phyloP scores from a whole-genome alignment of 2,113 vertebrate species.

The Murina feae region DNA sequence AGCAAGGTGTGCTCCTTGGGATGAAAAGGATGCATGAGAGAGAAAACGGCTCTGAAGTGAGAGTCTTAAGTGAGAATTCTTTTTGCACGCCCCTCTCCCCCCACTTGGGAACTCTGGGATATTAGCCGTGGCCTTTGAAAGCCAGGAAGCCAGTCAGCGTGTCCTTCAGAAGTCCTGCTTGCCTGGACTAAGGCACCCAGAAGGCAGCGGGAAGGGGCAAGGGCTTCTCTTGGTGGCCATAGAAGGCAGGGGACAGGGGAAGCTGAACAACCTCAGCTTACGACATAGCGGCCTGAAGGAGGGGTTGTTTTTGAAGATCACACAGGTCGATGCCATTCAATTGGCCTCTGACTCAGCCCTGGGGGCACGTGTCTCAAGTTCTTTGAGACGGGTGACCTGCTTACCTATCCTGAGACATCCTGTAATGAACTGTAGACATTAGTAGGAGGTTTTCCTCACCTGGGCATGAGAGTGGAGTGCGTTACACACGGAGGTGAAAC shows the following conservation, averaged over 20 bases:
- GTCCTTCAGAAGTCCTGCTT: neutral
- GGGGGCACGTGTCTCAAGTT: neutral
- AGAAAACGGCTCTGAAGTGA: neutral
- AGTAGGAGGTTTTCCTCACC: neutral
- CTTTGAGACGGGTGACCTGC: neutral
- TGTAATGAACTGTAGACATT: neutral
- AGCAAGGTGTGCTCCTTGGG: neutral
- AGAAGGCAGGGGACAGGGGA: neutral
- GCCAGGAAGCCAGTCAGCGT: neutral
- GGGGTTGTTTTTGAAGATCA: neutral
- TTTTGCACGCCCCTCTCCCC: neutral
- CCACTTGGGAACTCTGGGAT: neutral
- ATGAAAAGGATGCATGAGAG: neutral
- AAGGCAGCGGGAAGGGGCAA: neutral
- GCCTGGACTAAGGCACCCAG: neutral
- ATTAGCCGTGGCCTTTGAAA: neutral
- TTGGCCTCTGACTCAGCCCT: neutral
- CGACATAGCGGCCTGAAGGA: neutral
- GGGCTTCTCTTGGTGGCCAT: neutral
- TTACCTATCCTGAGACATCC: neutral
- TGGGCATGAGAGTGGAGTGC: neutral
- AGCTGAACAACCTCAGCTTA: neutral
- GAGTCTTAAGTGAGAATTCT: neutral
- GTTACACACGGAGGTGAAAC: neutral
- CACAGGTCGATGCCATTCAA: neutral